These are phyloP conservation scores for Gasteruption jaculator DNA, from an alignment of 2,888 invertebrate genomes.

Conservation along the genomic window DNA sequence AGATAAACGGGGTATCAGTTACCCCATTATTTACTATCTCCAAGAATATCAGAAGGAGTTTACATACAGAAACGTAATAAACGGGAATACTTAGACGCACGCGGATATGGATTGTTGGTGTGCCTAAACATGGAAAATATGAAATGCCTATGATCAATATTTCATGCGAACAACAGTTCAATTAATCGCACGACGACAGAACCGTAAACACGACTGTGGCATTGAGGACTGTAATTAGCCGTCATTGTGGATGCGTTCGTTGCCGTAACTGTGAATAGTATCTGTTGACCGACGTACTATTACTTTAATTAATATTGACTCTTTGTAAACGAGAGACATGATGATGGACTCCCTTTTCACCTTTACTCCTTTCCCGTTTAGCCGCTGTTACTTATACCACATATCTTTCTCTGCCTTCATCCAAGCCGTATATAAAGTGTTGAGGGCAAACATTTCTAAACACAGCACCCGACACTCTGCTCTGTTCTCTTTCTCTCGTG, in stretches of 20 bases:
- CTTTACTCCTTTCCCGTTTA: too few species aligned
- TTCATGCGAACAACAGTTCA: too few species aligned
- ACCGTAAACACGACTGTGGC: conserved; percentile 1
- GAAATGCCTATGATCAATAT: too few species aligned
- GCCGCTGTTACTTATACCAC: too few species aligned
- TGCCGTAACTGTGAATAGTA: conserved; percentile 21
- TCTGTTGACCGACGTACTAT: conserved; percentile 28
- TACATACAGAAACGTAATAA: too few species aligned
- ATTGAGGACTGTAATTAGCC: conserved; percentile 29
- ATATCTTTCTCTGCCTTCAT: too few species aligned
- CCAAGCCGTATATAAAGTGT: conserved; percentile 3
- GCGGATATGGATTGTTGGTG: too few species aligned
- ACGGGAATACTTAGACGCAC: too few species aligned
- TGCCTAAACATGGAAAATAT: too few species aligned
- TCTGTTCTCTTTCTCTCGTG: conserved; percentile 1
- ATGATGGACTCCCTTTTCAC: conserved; percentile 15
- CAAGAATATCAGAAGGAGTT: too few species aligned
- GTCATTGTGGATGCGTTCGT: conserved; percentile 29
- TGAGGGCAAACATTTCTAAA: conserved; percentile 12
- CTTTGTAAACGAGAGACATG: conserved; percentile 19
- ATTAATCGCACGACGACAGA: neutral
- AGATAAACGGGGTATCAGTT: too few species aligned
- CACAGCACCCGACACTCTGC: conserved; percentile 6
- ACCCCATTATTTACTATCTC: too few species aligned
- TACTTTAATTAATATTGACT: conserved; percentile 39